Conservation (phyloP, 2,797 vertebrate genomes). For the Notolabrus celidotus region DNA sequence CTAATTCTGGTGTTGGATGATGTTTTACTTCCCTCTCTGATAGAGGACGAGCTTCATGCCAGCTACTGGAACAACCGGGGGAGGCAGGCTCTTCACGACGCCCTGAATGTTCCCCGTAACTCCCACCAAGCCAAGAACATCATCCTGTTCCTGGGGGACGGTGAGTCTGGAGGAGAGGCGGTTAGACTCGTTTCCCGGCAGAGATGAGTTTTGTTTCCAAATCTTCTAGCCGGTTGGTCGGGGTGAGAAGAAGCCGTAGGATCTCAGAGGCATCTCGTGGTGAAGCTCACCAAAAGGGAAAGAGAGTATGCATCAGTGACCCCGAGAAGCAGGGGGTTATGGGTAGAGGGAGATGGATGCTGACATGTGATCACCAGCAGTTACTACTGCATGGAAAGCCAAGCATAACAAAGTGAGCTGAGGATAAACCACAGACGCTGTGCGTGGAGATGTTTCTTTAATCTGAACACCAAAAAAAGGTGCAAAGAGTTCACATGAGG, state of each 20-base stretch:
- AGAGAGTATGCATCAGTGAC: constrained; percentile 6
- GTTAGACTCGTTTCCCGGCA: neutral
- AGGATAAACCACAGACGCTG: constrained; percentile 25
- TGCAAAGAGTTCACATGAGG: neutral
- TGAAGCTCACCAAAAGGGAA: neutral
- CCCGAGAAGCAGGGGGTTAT: constrained; percentile 8
- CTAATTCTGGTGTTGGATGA: neutral
- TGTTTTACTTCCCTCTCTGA: constrained; percentile 14
- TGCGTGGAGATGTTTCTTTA: neutral
- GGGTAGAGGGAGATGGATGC: constrained; percentile 12
- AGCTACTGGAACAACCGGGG: constrained; percentile 86
- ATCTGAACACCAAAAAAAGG: constrained; percentile 8
- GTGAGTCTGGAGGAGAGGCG: constrained; percentile 70
- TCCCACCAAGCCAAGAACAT: constrained; percentile 80
- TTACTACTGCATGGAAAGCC: constrained; percentile 28
- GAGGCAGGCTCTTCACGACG: constrained; percentile 69
- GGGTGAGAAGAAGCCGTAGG: neutral
- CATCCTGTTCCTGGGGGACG: constrained; percentile 88
- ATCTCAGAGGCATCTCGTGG: constrained; percentile 7
- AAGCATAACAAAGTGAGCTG: constrained; percentile 23
- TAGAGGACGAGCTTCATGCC: constrained; percentile 81
- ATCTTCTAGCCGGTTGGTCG: constrained; percentile 13
- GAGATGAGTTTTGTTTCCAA: constrained; percentile 2
- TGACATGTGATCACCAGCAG: constrained; percentile 29
- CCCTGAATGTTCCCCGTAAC: constrained; percentile 77